A percentile compares a stretch with the other conserved stretches of the same genome.
Evolutionary conservation across 2,888 invertebrate species (phyloP).

Genomic region (Trissoscelio sp.): DNA sequence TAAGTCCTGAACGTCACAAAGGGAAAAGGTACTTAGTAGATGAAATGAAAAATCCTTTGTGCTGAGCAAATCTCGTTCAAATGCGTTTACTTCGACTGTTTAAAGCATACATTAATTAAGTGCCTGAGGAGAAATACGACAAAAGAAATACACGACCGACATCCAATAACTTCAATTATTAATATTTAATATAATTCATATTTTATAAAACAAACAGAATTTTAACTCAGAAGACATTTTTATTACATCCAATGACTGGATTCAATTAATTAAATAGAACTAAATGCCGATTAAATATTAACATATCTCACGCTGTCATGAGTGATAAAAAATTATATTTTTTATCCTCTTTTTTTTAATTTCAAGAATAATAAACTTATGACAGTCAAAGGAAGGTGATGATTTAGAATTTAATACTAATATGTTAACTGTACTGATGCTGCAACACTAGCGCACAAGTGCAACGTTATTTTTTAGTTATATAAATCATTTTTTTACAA

Average conservation of each 20-base stretch:
- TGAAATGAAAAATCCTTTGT: slow-evolving; percentile 42
- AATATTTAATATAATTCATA: background rate
- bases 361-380: too few relatives aligned
- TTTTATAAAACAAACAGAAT: slow-evolving; percentile 5
- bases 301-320: too few relatives aligned
- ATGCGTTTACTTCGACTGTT: slow-evolving; percentile 32
- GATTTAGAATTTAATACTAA: too few relatives aligned
- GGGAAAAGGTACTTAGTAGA: slow-evolving; percentile 36
- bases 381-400: too few relatives aligned
- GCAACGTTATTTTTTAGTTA: too few relatives aligned
- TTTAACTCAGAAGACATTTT: background rate
- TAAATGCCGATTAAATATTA: too few relatives aligned
- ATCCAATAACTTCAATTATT: background rate
- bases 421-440: too few relatives aligned
- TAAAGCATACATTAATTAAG: slow-evolving; percentile 29
- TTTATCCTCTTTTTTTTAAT: too few relatives aligned
- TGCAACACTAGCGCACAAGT: too few relatives aligned
- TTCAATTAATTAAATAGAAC: slow-evolving; percentile 7
- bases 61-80: slow-evolving; percentile 27
- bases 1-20: slow-evolving; percentile 33
- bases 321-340: too few relatives aligned
- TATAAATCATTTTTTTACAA: too few relatives aligned
- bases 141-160: background rate
- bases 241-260: background rate
- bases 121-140: background rate